A percentile compares a stretch with the other conserved stretches of the same genome.
phyloP scores from a whole-genome alignment of 37 sponge, comb jelly and placozoan species.

The Halichondria panicea region DNA sequence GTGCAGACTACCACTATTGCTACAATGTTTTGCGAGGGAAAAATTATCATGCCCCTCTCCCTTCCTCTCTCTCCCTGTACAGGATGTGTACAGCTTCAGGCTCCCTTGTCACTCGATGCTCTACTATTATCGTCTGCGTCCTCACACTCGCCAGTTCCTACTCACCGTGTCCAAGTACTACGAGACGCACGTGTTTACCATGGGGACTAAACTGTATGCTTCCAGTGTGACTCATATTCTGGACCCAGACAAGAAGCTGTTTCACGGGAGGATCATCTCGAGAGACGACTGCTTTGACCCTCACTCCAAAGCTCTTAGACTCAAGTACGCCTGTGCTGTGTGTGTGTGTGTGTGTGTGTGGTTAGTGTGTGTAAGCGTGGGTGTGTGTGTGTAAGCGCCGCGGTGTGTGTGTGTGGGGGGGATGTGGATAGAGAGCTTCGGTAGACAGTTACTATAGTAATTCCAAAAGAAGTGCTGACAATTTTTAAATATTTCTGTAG shows the following conservation, averaged over 20 bases:
- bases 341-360: background rate
- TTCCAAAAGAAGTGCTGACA: background rate
- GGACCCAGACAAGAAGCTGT: constrained; percentile 85
- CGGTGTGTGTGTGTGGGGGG: no score
- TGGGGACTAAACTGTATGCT: constrained; percentile 96
- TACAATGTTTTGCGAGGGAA: no score
- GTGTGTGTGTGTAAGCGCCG: no score
- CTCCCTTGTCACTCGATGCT: constrained; percentile 62
- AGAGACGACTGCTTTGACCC: constrained; percentile 94
- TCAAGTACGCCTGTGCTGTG: constrained; percentile 69
- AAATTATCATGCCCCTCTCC: no score
- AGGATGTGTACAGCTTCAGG: constrained; percentile 87
- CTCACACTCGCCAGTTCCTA: constrained; percentile 80
- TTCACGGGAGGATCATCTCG: constrained; percentile 90
- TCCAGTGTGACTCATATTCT: constrained; percentile 78
- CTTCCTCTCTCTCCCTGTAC: background rate
- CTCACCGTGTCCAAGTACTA: constrained; percentile 69
- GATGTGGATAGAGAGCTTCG: no score
- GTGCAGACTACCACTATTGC: no score
- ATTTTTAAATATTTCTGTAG: background rate
- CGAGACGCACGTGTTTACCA: constrained; percentile 97
- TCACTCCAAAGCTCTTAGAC: constrained; percentile 77
- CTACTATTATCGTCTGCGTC: constrained; percentile 91
- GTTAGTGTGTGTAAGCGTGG: background rate
- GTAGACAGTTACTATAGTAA: no score